Evolutionary conservation across 2,888 invertebrate genomes (phyloP).

Genomic region (Lumbricus terrestris): DNA sequence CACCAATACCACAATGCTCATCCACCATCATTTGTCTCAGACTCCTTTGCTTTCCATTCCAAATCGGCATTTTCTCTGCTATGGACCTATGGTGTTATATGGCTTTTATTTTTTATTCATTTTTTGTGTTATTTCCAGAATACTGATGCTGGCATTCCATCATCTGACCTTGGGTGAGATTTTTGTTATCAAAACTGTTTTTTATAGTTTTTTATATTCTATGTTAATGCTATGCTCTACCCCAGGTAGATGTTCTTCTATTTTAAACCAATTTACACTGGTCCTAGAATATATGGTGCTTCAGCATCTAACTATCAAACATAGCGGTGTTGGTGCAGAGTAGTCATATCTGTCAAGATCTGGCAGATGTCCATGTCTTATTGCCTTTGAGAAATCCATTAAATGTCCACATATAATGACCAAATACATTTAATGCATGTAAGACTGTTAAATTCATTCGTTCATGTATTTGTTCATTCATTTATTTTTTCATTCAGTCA

Average conservation of each 20-base stretch:
- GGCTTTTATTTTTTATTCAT: background rate
- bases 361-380: too few species aligned
- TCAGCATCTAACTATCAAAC: background rate
- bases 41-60: too few species aligned
- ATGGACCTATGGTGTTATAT: background rate
- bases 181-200: background rate
- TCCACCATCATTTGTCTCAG: too few species aligned
- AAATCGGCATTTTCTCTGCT: background rate
- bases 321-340: background rate
- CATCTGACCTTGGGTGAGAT: background rate
- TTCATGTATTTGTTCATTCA: too few species aligned
- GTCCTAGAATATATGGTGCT: background rate
- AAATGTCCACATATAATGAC: too few species aligned
- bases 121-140: background rate
- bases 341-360: too few species aligned
- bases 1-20: too few species aligned
- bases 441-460: too few species aligned
- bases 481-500: too few species aligned
- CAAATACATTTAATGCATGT: too few species aligned
- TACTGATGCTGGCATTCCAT: slow-evolving; percentile 14
- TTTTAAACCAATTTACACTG: background rate
- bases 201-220: background rate
- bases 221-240: too few species aligned
- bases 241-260: background rate
- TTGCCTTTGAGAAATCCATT: too few species aligned